phyloP scores from a whole-genome alignment of 2,888 invertebrate species.

The Ornithoptera alexandrae region DNA sequence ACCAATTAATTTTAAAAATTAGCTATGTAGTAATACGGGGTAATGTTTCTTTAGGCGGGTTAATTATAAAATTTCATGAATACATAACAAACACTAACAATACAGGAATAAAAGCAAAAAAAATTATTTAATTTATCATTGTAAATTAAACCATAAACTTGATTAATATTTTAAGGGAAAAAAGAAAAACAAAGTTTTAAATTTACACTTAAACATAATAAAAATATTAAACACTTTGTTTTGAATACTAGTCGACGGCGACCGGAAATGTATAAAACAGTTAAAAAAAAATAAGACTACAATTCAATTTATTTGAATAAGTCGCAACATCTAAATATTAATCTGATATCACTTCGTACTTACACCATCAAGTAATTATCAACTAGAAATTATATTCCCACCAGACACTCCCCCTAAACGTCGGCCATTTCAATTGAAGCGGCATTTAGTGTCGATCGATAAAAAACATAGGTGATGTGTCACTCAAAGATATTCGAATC shows the following conservation, averaged over 20 bases:
- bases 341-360: conserved; percentile 20
- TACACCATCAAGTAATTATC: conserved; percentile 46
- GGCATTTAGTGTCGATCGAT: conserved; percentile 66
- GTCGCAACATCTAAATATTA: conserved; percentile 7
- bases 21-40: background rate
- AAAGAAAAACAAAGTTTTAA: conserved; percentile 40
- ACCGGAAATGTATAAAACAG: conserved; percentile 61
- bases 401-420: conserved; percentile 78
- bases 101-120: too few relatives aligned
- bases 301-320: conserved; percentile 22
- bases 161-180: conserved; percentile 38
- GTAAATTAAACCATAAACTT: background rate
- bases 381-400: conserved; percentile 61
- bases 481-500: conserved; percentile 18
- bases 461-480: conserved; percentile 36
- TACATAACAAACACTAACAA: conserved; percentile 24
- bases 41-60: background rate
- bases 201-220: conserved; percentile 26
- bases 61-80: conserved; percentile 30
- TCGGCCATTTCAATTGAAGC: conserved; percentile 78
- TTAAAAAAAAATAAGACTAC: conserved; percentile 9
- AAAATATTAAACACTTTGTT: conserved; percentile 55
- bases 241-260: conserved; percentile 70
- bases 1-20: conserved; percentile 1
- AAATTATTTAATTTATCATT: background rate